A percentile compares a stretch with the other conserved stretches of the same genome.
Evolutionary conservation across 2,797 vertebrate genomes (phyloP).

Genomic region (Microchirus variegatus): DNA sequence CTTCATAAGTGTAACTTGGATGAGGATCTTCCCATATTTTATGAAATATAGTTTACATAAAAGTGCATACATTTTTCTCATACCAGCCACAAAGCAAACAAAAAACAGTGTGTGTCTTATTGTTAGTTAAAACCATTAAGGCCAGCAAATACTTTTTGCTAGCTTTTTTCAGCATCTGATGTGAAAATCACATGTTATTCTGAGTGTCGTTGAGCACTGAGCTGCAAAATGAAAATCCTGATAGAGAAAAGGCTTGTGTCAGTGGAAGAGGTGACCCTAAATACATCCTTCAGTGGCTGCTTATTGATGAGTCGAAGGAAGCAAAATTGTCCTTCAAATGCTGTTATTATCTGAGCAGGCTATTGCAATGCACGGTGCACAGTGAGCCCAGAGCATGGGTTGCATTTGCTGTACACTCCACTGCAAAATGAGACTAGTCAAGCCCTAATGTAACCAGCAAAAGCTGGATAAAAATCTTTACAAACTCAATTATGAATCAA

Average conservation of each 20-base stretch:
- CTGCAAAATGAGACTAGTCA: slow-evolving; percentile 87
- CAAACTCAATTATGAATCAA: slow-evolving; percentile 90
- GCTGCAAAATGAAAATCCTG: slow-evolving; percentile 45
- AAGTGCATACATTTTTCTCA: no score
- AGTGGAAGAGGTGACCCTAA: slow-evolving; percentile 66
- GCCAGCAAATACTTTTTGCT: no score
- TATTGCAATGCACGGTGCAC: slow-evolving; percentile 76
- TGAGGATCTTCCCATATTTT: no score
- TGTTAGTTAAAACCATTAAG: no score
- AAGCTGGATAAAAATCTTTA: slow-evolving; percentile 88
- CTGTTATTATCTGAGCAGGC: slow-evolving; percentile 75
- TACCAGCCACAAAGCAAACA: no score
- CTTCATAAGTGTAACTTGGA: no score
- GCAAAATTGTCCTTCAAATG: slow-evolving; percentile 75
- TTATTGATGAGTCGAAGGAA: slow-evolving; percentile 61
- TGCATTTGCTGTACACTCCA: slow-evolving; percentile 83
- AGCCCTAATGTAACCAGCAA: slow-evolving; percentile 88
- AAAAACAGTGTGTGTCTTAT: no score
- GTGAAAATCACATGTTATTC: slow-evolving; percentile 30
- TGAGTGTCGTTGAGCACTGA: slow-evolving; percentile 42
- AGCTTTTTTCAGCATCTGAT: no score
- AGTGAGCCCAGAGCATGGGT: slow-evolving; percentile 67
- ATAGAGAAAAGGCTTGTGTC: slow-evolving; percentile 42
- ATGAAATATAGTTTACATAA: no score
- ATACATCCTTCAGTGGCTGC: slow-evolving; percentile 65